phyloP scores from a whole-genome alignment of 2,888 invertebrate species.

The Hirtodrosophila alboralis region DNA sequence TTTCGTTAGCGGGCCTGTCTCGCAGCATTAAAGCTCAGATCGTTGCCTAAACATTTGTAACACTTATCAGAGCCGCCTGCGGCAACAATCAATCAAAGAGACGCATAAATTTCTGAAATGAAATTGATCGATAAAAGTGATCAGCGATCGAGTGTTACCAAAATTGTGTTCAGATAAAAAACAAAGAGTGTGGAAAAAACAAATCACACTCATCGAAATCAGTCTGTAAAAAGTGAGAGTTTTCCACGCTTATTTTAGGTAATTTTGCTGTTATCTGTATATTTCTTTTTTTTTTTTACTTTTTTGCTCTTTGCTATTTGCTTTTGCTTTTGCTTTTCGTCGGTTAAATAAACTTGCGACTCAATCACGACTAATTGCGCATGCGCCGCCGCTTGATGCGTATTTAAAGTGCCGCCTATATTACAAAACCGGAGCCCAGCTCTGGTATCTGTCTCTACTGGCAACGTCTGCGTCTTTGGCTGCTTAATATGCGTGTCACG shows the following conservation, averaged over 20 bases:
- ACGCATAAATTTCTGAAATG: conserved; percentile 46
- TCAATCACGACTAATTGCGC: conserved; percentile 80
- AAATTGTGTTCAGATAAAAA: conserved; percentile 28
- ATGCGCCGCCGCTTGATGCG: conserved; percentile 72
- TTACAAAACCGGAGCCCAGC: conserved; percentile 67
- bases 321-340: conserved; percentile 52
- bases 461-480: conserved; percentile 27
- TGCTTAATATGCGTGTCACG: conserved; percentile 81
- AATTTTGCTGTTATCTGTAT: conserved; percentile 50
- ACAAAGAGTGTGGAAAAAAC: conserved; percentile 35
- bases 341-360: conserved; percentile 74
- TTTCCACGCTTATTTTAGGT: conserved; percentile 67
- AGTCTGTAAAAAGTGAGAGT: conserved; percentile 76
- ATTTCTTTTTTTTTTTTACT: conserved; percentile 34
- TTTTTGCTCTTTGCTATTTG: conserved; percentile 1
- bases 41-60: conserved; percentile 51
- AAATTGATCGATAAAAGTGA: conserved; percentile 39
- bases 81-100: conserved; percentile 62
- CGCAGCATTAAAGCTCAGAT: no score
- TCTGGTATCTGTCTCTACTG: conserved; percentile 25
- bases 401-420: conserved; percentile 73
- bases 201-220: conserved; percentile 42
- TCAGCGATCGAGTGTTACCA: conserved; percentile 19
- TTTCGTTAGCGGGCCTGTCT: conserved; percentile 36
- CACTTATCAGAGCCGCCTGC: conserved; percentile 34